phyloP scores from a whole-genome alignment of 23 tunicate species.

The Oikopleura vanhoeffeni region DNA sequence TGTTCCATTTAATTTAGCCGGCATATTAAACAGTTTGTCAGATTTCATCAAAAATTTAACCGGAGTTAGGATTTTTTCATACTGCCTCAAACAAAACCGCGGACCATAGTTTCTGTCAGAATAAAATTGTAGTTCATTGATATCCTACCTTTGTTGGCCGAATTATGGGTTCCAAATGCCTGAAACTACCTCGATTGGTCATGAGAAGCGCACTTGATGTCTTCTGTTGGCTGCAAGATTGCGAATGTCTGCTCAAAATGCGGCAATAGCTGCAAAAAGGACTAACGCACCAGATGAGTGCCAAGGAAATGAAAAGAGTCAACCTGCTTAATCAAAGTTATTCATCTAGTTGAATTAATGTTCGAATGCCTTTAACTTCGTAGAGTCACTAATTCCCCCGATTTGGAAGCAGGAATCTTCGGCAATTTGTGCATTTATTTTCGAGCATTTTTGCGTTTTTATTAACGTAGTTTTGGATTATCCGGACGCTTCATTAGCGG shows the following conservation, averaged over 20 bases:
- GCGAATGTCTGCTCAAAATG: background rate
- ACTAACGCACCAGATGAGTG: background rate
- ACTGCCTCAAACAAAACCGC: no score
- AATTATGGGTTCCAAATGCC: background rate
- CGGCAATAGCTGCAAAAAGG: background rate
- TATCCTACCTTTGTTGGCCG: background rate
- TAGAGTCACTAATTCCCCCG: background rate
- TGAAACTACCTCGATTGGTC: background rate
- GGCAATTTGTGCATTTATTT: slow-evolving; percentile 22
- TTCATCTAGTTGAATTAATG: background rate
- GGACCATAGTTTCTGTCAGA: no score
- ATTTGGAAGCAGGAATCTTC: background rate
- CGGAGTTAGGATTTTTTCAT: no score
- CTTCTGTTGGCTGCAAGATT: background rate
- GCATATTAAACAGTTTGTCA: no score
- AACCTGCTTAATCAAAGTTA: background rate
- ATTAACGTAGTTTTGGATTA: slow-evolving; percentile 63
- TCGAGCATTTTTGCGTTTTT: slow-evolving; percentile 91
- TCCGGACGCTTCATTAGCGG: slow-evolving; percentile 38
- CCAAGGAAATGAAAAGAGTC: background rate
- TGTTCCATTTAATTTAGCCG: no score
- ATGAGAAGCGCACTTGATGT: background rate
- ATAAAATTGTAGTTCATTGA: background rate
- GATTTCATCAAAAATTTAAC: no score
- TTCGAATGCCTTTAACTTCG: background rate